Percentiles rank a stretch among this genome's conserved stretches.
Evolutionary conservation across 64 coral and sea anemone species (phyloP).

Genomic region (Pocillopora damicornis): DNA sequence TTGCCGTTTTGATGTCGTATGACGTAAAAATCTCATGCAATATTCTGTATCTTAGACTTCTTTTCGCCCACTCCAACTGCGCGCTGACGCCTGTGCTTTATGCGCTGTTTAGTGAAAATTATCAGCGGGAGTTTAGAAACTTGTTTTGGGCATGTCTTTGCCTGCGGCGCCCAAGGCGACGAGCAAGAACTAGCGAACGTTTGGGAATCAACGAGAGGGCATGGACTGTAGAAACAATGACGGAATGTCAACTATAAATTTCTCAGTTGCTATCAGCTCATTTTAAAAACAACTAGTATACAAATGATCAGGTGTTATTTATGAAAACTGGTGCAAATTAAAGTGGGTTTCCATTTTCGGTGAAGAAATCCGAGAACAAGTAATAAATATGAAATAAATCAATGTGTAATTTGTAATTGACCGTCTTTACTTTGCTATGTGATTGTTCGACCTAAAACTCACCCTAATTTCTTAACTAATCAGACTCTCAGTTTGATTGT

Average conservation of each 20-base stretch:
- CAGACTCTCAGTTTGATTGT: too few relatives aligned
- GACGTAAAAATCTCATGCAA: conserved; percentile 24
- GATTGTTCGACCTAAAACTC: too few relatives aligned
- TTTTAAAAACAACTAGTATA: too few relatives aligned
- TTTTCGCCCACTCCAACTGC: conserved; percentile 59
- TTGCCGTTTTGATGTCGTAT: conserved; percentile 47
- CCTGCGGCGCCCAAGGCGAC: background rate
- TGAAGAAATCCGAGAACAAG: too few relatives aligned
- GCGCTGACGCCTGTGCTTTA: conserved; percentile 57
- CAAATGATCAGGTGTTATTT: too few relatives aligned
- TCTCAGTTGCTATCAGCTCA: background rate
- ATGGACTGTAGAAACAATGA: background rate
- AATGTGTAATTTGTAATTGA: too few relatives aligned
- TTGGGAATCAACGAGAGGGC: background rate
- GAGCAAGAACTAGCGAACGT: background rate
- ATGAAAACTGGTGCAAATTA: too few relatives aligned
- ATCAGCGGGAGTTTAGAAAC: conserved; percentile 27
- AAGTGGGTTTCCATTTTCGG: too few relatives aligned
- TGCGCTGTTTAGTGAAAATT: conserved; percentile 59
- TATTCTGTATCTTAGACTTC: conserved; percentile 37
- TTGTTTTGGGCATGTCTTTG: background rate
- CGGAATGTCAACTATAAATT: background rate
- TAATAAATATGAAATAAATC: too few relatives aligned
- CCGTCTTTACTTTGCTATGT: too few relatives aligned
- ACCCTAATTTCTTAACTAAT: too few relatives aligned